These are phyloP conservation scores for Hippocampus comes DNA, from an alignment of 2,113 vertebrate species.

Conservation along the genomic window DNA sequence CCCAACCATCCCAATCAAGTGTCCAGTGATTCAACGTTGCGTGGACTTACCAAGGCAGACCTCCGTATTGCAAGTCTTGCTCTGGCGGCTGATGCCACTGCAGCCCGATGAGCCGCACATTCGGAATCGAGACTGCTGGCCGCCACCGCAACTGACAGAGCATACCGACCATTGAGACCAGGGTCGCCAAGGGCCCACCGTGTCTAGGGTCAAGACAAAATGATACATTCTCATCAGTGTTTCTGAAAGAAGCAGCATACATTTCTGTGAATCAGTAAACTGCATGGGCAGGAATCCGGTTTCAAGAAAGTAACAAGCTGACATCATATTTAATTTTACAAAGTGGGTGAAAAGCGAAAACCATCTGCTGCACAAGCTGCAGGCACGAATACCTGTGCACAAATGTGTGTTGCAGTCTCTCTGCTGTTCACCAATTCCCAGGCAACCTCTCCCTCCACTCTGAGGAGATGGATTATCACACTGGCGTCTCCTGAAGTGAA, in stretches of 20 bases:
- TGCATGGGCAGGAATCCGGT: no score
- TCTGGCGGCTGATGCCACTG: constrained; percentile 57
- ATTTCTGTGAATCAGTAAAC: no score
- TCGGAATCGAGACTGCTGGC: constrained; percentile 64
- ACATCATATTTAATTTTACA: no score
- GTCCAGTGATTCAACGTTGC: not conserved
- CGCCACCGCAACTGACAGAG: constrained; percentile 65
- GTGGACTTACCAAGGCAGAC: constrained; percentile 75
- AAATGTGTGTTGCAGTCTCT: constrained; percentile 68
- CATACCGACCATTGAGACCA: constrained; percentile 73
- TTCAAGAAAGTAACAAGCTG: no score
- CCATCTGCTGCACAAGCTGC: not conserved
- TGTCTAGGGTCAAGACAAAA: constrained; percentile 44
- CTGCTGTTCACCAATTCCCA: constrained; percentile 68
- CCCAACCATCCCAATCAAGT: not conserved
- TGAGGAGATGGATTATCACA: constrained; percentile 76
- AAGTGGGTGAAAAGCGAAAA: not conserved
- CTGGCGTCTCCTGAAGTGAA: constrained; percentile 65
- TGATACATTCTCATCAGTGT: not conserved
- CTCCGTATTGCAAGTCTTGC: constrained; percentile 78
- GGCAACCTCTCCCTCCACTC: constrained; percentile 73
- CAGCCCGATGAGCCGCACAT: constrained; percentile 60
- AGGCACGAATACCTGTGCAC: constrained; percentile 65
- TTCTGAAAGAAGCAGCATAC: not conserved
- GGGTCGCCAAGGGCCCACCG: constrained; percentile 48